Evolutionary conservation across 2,797 vertebrate species (phyloP).

Genomic region (Sus cebifrons): DNA sequence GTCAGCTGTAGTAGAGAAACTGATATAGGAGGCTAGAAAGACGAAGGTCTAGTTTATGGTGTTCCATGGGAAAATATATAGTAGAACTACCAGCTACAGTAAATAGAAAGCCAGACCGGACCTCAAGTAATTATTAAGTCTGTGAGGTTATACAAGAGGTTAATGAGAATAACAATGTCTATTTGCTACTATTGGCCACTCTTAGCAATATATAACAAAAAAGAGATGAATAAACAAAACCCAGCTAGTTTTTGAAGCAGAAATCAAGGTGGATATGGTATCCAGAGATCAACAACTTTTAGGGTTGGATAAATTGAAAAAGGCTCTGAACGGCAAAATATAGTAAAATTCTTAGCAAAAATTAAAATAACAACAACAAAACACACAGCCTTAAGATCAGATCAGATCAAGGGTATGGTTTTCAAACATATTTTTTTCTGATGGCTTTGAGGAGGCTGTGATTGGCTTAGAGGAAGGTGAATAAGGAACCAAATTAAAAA

Average conservation of each 20-base stretch:
- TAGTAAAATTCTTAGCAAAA: background rate
- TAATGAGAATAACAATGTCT: background rate
- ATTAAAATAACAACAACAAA: background rate
- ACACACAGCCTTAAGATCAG: background rate
- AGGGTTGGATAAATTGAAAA: background rate
- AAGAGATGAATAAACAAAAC: background rate
- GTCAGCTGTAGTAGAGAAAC: background rate
- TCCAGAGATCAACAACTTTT: background rate
- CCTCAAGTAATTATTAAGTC: no score
- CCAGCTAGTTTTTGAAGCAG: background rate
- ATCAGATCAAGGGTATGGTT: background rate
- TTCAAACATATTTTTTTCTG: conserved; percentile 35
- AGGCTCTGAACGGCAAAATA: background rate
- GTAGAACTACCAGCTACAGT: no score
- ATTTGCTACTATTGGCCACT: background rate
- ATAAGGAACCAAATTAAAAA: background rate
- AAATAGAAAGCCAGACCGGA: background rate
- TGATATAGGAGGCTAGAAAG: background rate
- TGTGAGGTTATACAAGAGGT: background rate
- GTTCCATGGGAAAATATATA: background rate
- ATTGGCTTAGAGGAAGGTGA: background rate
- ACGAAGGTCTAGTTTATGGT: background rate
- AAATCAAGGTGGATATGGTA: background rate
- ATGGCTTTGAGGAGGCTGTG: background rate
- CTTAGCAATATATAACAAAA: background rate